These are phyloP conservation scores for Folsomia manolachei DNA, from an alignment of 2,888 invertebrate species.

Conservation along the genomic window DNA sequence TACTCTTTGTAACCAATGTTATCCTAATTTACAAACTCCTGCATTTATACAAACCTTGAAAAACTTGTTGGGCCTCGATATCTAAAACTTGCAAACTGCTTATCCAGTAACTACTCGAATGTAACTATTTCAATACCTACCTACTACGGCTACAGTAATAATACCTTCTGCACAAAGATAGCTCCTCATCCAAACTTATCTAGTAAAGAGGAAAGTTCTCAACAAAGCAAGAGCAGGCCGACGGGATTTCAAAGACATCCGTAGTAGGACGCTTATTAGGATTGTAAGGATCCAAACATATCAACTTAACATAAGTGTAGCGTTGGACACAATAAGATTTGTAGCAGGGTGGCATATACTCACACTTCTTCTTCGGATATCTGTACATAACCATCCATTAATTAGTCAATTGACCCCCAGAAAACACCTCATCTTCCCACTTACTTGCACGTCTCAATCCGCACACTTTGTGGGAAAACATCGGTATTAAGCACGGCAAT, in stretches of 20 bases:
- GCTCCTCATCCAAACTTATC: slow-evolving; percentile 9
- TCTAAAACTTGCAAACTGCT: no score
- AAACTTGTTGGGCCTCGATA: no score
- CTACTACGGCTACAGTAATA: no score
- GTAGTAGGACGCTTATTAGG: slow-evolving; percentile 52
- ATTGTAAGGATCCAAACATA: slow-evolving; percentile 52
- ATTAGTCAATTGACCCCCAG: no score
- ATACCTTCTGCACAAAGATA: no score
- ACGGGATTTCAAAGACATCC: slow-evolving; percentile 53
- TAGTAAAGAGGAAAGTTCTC: slow-evolving; percentile 52
- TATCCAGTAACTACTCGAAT: no score
- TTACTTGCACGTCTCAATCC: slow-evolving; percentile 53
- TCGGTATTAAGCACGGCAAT: slow-evolving; percentile 53
- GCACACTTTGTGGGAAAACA: slow-evolving; percentile 52
- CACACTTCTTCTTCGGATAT: slow-evolving; percentile 52
- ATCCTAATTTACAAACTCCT: no score
- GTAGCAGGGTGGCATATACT: slow-evolving; percentile 53
- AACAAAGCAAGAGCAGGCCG: slow-evolving; percentile 53
- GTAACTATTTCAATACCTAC: no score
- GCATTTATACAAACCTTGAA: no score
- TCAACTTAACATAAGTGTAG: slow-evolving; percentile 52
- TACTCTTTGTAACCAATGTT: no score
- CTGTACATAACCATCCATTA: no score
- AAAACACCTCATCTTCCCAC: no score
- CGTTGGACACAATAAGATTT: slow-evolving; percentile 52